phyloP scores from a whole-genome alignment of 2,888 invertebrate species.

The Bibio marci region DNA sequence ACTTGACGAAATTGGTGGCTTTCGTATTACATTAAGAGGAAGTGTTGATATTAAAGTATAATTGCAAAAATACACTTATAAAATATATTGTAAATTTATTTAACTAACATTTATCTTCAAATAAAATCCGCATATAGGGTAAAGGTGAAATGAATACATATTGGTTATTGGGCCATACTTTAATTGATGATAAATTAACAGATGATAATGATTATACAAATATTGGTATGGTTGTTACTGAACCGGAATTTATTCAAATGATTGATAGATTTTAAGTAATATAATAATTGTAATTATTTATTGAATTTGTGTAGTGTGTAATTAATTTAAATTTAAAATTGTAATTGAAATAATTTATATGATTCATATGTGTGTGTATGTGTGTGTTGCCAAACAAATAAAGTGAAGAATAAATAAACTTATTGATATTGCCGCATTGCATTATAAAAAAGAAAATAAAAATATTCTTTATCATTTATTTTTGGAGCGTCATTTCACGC shows the following conservation, averaged over 20 bases:
- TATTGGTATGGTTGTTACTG: slow-evolving; percentile 1
- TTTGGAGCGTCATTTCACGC: no score
- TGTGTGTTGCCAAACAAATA: no score
- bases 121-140: slow-evolving; percentile 29
- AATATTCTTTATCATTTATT: no score
- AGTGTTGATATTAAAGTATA: slow-evolving; percentile 29
- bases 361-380: no score
- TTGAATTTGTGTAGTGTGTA: no score
- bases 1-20: slow-evolving; percentile 34
- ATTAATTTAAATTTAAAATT: no score
- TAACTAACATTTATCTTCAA: neutral
- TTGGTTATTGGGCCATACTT: slow-evolving; percentile 32
- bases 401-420: no score
- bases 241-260: slow-evolving; percentile 19
- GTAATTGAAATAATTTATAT: no score
- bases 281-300: no score
- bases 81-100: neutral
- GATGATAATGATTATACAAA: slow-evolving; percentile 7
- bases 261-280: slow-evolving; percentile 2
- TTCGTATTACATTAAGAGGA: slow-evolving; percentile 31
- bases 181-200: neutral
- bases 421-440: no score
- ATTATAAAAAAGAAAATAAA: no score
- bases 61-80: neutral
- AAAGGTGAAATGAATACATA: slow-evolving; percentile 38